Evolutionary conservation across 2,113 vertebrate genomes (phyloP), one percentile per base, ranked within the genome.

Genomic region (Rhinopithecus roxellana): DNA sequence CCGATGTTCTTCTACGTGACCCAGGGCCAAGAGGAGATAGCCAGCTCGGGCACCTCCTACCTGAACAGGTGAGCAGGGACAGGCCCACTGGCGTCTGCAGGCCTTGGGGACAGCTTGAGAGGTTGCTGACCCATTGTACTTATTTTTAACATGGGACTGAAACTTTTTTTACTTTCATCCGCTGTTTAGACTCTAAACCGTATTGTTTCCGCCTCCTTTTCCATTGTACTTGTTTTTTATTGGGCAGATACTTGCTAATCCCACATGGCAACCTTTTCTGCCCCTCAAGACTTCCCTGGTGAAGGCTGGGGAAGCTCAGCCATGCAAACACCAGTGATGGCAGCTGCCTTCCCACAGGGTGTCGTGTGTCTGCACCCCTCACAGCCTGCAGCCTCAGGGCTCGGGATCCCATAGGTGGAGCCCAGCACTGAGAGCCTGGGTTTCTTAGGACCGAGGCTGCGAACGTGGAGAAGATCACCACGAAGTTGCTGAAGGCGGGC

Each of bases 1-100:
- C 99, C 99, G 12, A 99, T 99, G 99, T 99, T 99, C 97, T 99
- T 99, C 98, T 99, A 99, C 0, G 99, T 99, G 93, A 99, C 99
- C 38, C 99, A 99, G 97, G 99, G 99, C 3, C 99, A 99, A 98
- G 99, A 99, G 97, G 99, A 99, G 98, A 99, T 99, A 2, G 99
- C 99, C 89, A 99, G 99, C 97, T 99, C 99, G 0, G 99, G 99
- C 98, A 99, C 99, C 12, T 99, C 99, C 30, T 99, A 99, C 95
- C 98, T 99, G 6, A 99, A 99, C 99, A 99, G 99, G 99, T 99
- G 95, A 98, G 70, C 14, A 16, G 2, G 55, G 84, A 11, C 38
- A 40, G 2, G 16, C 17, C 72, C 1, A 0, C 59, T 6, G 14
- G 4, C 0, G 0, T 22, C 38, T 32, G 13, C n/a, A 18, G 55